Percentiles rank a stretch among this genome's conserved stretches.
Evolutionary conservation across 2,797 vertebrate genomes (phyloP).

Genomic region (Adelosebastes latens): DNA sequence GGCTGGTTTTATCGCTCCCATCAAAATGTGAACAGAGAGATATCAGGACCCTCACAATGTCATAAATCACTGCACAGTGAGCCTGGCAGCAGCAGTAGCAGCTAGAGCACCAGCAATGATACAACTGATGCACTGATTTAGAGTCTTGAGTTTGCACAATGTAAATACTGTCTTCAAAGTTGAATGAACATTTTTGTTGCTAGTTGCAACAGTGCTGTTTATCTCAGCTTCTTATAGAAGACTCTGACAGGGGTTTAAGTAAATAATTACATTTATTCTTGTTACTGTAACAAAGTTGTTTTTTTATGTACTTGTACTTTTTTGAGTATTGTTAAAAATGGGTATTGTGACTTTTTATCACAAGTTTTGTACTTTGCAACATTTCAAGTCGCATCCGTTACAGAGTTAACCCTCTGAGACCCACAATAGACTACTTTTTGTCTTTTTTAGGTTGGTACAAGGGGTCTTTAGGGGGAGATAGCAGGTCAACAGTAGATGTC

Average conservation of each 20-base stretch:
- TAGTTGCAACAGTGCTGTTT: background rate
- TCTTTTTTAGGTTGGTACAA: no score
- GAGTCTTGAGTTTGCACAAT: background rate
- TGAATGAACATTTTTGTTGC: background rate
- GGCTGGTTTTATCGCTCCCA: conserved; percentile 73
- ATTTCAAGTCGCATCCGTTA: no score
- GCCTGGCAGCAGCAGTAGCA: conserved; percentile 10
- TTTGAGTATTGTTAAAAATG: no score
- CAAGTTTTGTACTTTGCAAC: background rate
- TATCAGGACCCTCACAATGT: conserved; percentile 62
- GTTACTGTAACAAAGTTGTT: background rate
- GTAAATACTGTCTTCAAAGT: background rate
- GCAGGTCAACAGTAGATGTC: no score
- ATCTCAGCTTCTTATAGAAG: background rate
- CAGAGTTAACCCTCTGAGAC: accelerated
- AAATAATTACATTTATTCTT: background rate
- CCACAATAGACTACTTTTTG: no score
- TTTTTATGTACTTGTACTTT: background rate
- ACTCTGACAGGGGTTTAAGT: background rate
- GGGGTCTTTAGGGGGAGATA: accelerated
- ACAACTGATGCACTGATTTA: background rate
- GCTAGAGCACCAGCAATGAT: background rate
- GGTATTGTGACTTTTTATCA: background rate
- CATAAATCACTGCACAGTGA: conserved; percentile 63
- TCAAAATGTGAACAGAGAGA: conserved; percentile 69